These are phyloP conservation scores for Uropetala carovei DNA, from an alignment of 2,888 invertebrate species.

Conservation along the genomic window DNA sequence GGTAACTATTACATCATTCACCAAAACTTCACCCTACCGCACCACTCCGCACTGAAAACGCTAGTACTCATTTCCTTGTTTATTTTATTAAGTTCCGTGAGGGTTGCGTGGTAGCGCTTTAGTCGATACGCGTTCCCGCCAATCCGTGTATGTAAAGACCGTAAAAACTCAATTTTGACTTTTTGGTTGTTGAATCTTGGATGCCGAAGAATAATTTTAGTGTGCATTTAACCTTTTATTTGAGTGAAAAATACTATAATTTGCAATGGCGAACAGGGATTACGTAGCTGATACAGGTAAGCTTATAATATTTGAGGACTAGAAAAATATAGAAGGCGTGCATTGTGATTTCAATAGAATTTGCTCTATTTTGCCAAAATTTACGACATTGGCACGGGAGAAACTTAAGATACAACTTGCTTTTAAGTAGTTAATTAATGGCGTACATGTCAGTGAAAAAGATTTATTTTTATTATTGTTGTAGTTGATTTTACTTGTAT, in stretches of 20 bases:
- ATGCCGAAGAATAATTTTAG: too few species aligned
- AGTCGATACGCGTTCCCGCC: constrained; percentile 7
- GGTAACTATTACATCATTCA: not conserved
- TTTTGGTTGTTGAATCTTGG: too few species aligned
- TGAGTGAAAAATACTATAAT: not conserved
- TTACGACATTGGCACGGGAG: too few species aligned
- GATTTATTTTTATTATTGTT: too few species aligned
- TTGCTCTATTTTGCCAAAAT: too few species aligned
- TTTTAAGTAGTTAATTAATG: too few species aligned
- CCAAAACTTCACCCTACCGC: too few species aligned
- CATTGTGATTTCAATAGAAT: too few species aligned
- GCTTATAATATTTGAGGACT: not conserved
- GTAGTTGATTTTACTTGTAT: too few species aligned
- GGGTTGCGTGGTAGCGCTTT: not conserved
- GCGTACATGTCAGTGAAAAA: too few species aligned
- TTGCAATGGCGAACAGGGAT: constrained; percentile 68
- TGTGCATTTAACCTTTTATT: not conserved
- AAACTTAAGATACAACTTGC: too few species aligned
- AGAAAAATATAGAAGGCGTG: not conserved
- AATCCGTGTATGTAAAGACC: not conserved
- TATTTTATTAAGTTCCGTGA: not conserved
- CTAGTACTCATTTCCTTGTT: not conserved
- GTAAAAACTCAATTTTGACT: too few species aligned
- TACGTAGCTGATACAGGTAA: constrained; percentile 73
- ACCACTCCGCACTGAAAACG: not conserved